Evolutionary conservation across 2,888 invertebrate species (phyloP).

Genomic region (Eucriotettix oculatus): DNA sequence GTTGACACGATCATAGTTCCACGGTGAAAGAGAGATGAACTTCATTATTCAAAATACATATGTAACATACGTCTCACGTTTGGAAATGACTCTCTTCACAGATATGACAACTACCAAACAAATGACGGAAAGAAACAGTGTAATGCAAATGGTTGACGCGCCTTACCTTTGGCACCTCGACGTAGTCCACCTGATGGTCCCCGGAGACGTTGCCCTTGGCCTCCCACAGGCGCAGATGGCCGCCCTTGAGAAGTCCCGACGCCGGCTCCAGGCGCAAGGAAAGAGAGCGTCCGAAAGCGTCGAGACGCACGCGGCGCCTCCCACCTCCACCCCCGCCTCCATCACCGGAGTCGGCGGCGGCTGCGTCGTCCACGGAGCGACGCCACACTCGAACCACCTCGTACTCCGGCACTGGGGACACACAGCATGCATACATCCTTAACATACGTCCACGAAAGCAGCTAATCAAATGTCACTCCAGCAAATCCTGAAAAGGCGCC

Average conservation of each 20-base stretch:
- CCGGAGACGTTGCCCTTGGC: background rate
- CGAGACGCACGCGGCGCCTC: background rate
- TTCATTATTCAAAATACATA: too few species aligned
- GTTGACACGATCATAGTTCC: too few species aligned
- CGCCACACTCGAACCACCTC: background rate
- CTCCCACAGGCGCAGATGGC: background rate
- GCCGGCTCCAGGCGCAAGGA: background rate
- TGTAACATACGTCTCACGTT: too few species aligned
- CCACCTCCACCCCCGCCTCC: background rate
- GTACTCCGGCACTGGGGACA: background rate
- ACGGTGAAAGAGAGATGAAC: too few species aligned
- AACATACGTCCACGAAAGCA: too few species aligned
- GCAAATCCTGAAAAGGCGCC: too few species aligned
- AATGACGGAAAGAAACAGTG: background rate
- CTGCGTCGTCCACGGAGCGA: background rate
- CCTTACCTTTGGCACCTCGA: background rate
- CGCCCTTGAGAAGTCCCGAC: background rate
- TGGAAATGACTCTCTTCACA: too few species aligned
- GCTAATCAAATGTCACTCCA: too few species aligned
- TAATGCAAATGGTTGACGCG: background rate
- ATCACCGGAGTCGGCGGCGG: background rate
- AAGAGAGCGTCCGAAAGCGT: background rate
- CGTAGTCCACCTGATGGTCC: background rate
- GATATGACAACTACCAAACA: too few species aligned
- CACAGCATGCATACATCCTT: background rate